Evolutionary conservation across 2,797 vertebrate genomes (phyloP), one percentile per base, ranked within the genome.

Genomic region (Austrolebias charrua): DNA sequence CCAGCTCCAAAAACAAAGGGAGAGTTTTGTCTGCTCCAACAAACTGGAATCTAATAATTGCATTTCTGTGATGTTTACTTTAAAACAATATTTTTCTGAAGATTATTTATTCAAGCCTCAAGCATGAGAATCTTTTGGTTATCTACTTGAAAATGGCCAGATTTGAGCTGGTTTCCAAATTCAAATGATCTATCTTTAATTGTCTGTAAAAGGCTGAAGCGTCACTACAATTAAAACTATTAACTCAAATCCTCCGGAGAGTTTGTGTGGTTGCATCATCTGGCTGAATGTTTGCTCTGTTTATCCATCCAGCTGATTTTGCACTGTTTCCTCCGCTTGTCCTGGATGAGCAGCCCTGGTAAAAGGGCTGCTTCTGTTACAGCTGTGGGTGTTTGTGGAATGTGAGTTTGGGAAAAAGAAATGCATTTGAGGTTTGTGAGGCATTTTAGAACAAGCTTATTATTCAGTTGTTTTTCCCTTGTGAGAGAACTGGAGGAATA

Each of bases 351-450:
- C 60, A 38, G 70, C 47, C 42, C 50, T 66, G 60, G 69, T 68
- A 67, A 19, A 50, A 55, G 45, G 53, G 63, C 75, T 55, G 76
- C 49, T 61, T 69, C 43, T 48, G 60, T 75, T 68, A 67, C 59
- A 76, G 60, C 62, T 79, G 71, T 80, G 72, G 80, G 79, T 18
- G 57, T 75, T 54, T 60, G 67, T 62, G 77, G 81, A 88, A 83
- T 84, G 63, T 53, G 49, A 52, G 54, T 19, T 58, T 64, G 28
- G 69, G 76, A 62, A 79, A 77, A 62, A 79, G 62, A 54, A 19
- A 47, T 28, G 47, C 67, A 72, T 49, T 47, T 29, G 50, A 73
- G 57, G 68, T 47, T 48, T 76, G 59, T 44, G 65, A 72, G 65
- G 64, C 60, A 62, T 69, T 72, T 76, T 53, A 66, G 47, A 81